phyloP scores from a whole-genome alignment of 2,888 invertebrate species.

The Minunthozetes semirufus region DNA sequence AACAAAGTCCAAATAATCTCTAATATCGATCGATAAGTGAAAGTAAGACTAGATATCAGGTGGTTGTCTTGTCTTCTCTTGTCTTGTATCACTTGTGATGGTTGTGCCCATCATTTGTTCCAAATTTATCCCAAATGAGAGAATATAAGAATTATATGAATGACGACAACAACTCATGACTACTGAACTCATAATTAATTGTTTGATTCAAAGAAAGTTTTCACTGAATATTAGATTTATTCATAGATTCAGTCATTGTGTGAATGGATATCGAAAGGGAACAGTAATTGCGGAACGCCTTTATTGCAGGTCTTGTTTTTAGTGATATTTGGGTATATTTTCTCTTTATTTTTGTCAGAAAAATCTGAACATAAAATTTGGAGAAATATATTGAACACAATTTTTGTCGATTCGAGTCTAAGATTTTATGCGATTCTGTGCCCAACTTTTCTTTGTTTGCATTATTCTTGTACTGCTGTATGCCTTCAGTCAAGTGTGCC shows the following conservation, averaged over 20 bases:
- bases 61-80: too few relatives aligned
- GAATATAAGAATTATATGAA: too few relatives aligned
- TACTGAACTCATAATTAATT: background rate
- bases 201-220: background rate
- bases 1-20: too few relatives aligned
- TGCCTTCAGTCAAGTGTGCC: background rate
- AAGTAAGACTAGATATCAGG: too few relatives aligned
- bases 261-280: background rate
- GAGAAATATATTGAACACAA: background rate
- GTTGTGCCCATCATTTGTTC: too few relatives aligned
- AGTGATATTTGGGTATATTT: too few relatives aligned
- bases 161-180: too few relatives aligned
- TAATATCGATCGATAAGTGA: too few relatives aligned
- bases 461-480: background rate
- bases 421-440: constrained; percentile 22
- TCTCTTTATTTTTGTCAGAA: background rate
- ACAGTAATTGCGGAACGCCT: background rate
- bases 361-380: constrained; percentile 5
- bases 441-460: background rate
- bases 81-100: too few relatives aligned
- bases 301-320: background rate
- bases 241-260: background rate
- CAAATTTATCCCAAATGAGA: too few relatives aligned
- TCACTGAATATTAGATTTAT: background rate
- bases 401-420: background rate